Evolutionary conservation across 2,888 invertebrate genomes (phyloP).

Genomic region (Limnephilus marmoratus): DNA sequence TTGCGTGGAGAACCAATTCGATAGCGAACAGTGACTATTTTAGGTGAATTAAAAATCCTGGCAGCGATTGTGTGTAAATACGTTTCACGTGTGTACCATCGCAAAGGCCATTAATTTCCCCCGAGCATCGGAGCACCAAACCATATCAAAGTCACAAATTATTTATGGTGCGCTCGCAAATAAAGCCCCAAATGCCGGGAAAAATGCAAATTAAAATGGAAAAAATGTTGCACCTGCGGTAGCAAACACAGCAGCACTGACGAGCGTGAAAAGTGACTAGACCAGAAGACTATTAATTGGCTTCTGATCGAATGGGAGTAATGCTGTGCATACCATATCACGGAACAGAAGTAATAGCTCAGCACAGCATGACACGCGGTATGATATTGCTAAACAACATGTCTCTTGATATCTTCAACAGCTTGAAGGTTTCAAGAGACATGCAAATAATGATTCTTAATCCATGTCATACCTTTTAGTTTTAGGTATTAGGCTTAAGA

Average conservation of each 20-base stretch:
- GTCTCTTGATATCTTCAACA: too few relatives aligned
- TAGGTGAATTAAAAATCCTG: conserved; percentile 26
- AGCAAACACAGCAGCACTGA: conserved; percentile 18
- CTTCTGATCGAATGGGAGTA: not conserved
- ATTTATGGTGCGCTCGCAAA: conserved; percentile 63
- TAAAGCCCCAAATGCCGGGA: conserved; percentile 57
- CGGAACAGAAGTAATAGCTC: too few relatives aligned
- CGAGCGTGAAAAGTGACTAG: not conserved
- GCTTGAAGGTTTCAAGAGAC: too few relatives aligned
- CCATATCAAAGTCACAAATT: conserved; percentile 66
- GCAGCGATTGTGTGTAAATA: conserved; percentile 49
- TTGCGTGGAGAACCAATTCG: not conserved
- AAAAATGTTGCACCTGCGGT: conserved; percentile 49
- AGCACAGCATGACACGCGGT: too few relatives aligned
- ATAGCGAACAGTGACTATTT: not conserved
- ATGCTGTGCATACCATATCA: not conserved
- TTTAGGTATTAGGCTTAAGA: too few relatives aligned
- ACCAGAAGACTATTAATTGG: not conserved
- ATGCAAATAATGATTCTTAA: too few relatives aligned
- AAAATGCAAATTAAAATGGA: conserved; percentile 63
- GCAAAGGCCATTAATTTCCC: conserved; percentile 63
- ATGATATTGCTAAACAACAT: too few relatives aligned
- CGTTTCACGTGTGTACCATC: conserved; percentile 49
- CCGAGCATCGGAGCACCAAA: conserved; percentile 62
- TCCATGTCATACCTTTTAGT: too few relatives aligned